Percentiles rank a stretch among this genome's conserved stretches.
phyloP scores from a whole-genome alignment of 2,888 invertebrate genomes.

The Yponomeuta plumbellus region DNA sequence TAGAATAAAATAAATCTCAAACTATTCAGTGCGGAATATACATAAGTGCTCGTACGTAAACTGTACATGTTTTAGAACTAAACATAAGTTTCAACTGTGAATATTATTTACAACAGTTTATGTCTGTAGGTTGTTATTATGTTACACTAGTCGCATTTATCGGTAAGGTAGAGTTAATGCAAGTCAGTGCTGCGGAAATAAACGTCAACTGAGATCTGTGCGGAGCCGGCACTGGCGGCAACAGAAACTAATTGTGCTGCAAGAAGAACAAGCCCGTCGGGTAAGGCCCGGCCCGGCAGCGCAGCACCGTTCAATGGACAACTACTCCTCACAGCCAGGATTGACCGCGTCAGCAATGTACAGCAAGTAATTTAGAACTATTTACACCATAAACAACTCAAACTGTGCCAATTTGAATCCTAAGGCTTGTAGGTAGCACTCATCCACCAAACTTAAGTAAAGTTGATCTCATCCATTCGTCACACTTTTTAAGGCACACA shows the following conservation, averaged over 20 bases:
- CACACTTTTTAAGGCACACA: slow-evolving; percentile 52
- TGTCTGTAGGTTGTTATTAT: slow-evolving; percentile 58
- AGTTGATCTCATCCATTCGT: slow-evolving; percentile 71
- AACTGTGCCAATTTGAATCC: slow-evolving; percentile 75
- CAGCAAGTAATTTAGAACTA: slow-evolving; percentile 74
- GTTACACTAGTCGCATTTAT: slow-evolving; percentile 70
- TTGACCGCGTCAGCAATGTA: slow-evolving; percentile 71
- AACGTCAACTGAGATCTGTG: slow-evolving; percentile 72
- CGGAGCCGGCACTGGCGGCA: slow-evolving; percentile 77
- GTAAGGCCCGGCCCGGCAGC: slow-evolving; percentile 22
- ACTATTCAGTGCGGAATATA: slow-evolving; percentile 76
- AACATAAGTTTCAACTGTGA: slow-evolving; percentile 73
- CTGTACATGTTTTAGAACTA: slow-evolving; percentile 79
- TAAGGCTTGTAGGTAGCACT: slow-evolving; percentile 75
- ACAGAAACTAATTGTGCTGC: slow-evolving; percentile 85
- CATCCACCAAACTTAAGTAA: slow-evolving; percentile 74
- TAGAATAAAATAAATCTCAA: slow-evolving; percentile 70
- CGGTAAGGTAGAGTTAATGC: slow-evolving; percentile 71
- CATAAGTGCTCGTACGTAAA: slow-evolving; percentile 75
- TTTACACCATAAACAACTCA: slow-evolving; percentile 71
- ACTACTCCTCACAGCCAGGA: slow-evolving; percentile 76
- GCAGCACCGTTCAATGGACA: slow-evolving; percentile 62
- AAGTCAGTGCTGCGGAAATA: slow-evolving; percentile 77
- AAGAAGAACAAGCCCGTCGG: slow-evolving; percentile 79
- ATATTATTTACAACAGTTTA: slow-evolving; percentile 74